Evolutionary conservation across 2,888 invertebrate genomes (phyloP).

Genomic region (Strigamia transsilvanica): DNA sequence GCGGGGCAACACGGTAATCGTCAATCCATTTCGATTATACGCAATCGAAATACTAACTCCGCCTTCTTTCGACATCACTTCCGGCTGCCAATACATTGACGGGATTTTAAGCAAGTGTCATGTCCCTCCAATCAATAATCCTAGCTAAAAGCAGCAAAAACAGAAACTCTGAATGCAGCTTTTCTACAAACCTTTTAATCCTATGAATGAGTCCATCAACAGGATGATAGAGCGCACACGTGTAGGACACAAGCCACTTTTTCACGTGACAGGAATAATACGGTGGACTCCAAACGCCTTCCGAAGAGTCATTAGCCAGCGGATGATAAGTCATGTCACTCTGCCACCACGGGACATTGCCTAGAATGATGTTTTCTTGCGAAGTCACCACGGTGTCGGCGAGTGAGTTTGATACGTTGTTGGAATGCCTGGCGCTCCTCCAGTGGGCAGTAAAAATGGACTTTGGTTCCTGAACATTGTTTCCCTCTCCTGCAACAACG

Average conservation of each 20-base stretch:
- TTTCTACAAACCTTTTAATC: not conserved
- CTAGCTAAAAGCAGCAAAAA: too few relatives aligned
- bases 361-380: not conserved
- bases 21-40: too few relatives aligned
- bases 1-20: too few relatives aligned
- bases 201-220: constrained; percentile 36
- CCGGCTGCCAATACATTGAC: too few relatives aligned
- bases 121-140: too few relatives aligned
- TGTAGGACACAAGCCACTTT: constrained; percentile 86
- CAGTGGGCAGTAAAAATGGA: constrained; percentile 17
- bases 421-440: not conserved
- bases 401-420: not conserved
- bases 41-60: too few relatives aligned
- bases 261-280: constrained; percentile 83
- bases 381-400: constrained; percentile 33
- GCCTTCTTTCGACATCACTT: too few relatives aligned
- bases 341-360: constrained; percentile 33
- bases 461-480: constrained; percentile 50
- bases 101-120: too few relatives aligned
- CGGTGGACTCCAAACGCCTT: constrained; percentile 87
- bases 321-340: not conserved
- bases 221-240: constrained; percentile 71
- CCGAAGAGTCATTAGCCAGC: constrained; percentile 4
- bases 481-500: constrained; percentile 49
- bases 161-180: not conserved